A percentile compares a stretch with the other conserved stretches of the same genome.
Conservation (phyloP, 1,140 invertebrate species). For the Andricus grossulariae region DNA sequence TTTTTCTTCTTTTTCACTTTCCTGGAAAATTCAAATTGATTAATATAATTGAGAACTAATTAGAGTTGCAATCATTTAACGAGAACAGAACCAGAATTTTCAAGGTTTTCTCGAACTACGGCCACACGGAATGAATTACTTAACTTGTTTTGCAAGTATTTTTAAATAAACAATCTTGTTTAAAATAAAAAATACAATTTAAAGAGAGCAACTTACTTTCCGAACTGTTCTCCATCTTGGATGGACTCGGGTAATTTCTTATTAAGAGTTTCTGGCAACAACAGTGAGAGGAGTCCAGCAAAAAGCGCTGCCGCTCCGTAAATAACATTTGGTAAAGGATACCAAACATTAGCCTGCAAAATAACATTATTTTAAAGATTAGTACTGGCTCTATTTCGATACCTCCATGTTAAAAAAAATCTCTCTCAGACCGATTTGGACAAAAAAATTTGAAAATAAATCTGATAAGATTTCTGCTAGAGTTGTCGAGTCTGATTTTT, state of each 20-base stretch:
- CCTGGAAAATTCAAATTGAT: conserved; percentile 3
- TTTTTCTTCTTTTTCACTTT: background rate
- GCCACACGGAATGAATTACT: too few relatives aligned
- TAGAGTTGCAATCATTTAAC: background rate
- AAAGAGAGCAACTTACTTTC: conserved; percentile 72
- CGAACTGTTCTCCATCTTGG: conserved; percentile 84
- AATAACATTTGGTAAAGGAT: conserved; percentile 83
- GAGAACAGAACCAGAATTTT: too few relatives aligned
- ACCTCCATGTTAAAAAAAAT: too few relatives aligned
- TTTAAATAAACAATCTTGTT: background rate
- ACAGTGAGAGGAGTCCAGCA: conserved; percentile 81
- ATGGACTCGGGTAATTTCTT: conserved; percentile 85
- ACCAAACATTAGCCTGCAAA: conserved; percentile 78
- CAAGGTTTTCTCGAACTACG: too few relatives aligned
- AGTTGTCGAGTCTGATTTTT: too few relatives aligned
- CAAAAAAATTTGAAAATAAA: too few relatives aligned
- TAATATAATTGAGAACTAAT: conserved; percentile 7
- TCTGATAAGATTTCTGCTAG: too few relatives aligned
- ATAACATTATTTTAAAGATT: background rate
- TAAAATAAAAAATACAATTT: conserved; percentile 16
- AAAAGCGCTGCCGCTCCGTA: conserved; percentile 81
- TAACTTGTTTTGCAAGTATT: too few relatives aligned
- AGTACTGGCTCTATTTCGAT: background rate
- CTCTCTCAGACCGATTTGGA: too few relatives aligned
- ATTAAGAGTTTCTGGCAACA: conserved; percentile 87